These are phyloP conservation scores for Hyperoplus immaculatus DNA, from an alignment of 2,797 vertebrate species.

Conservation along the genomic window DNA sequence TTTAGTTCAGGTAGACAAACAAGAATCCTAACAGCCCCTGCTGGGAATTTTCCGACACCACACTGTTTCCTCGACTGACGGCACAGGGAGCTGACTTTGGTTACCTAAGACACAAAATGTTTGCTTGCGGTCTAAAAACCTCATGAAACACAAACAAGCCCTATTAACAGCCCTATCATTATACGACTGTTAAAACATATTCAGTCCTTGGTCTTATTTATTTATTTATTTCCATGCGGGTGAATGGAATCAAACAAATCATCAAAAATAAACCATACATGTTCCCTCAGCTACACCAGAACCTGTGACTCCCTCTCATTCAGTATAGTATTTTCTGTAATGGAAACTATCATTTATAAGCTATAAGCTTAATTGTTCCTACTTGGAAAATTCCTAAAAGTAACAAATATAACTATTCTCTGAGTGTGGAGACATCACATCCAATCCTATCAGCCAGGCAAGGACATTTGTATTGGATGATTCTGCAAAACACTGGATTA, in stretches of 20 bases:
- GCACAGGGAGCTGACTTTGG: neutral
- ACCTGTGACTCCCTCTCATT: slow-evolving; percentile 8
- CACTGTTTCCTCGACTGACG: too few relatives aligned
- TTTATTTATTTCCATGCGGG: neutral
- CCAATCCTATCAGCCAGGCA: neutral
- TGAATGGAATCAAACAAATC: slow-evolving; percentile 15
- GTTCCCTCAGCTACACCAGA: neutral
- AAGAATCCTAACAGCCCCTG: too few relatives aligned
- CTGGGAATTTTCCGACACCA: too few relatives aligned
- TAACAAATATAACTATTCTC: neutral
- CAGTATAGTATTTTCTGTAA: neutral
- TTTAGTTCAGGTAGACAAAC: too few relatives aligned
- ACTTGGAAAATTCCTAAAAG: neutral
- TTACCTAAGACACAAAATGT: slow-evolving; percentile 19
- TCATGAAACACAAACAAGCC: neutral
- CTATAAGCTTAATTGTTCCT: neutral
- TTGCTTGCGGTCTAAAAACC: slow-evolving; percentile 17
- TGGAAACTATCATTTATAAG: neutral
- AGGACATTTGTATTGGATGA: neutral
- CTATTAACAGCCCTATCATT: slow-evolving; percentile 1
- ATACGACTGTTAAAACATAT: neutral
- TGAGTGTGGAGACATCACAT: neutral
- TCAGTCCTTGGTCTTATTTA: neutral
- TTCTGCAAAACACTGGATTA: neutral
- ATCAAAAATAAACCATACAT: neutral